Evolutionary conservation across 2,888 invertebrate species (phyloP), one percentile per base, ranked within the genome.

Genomic region (Phoenoteleia sp.): DNA sequence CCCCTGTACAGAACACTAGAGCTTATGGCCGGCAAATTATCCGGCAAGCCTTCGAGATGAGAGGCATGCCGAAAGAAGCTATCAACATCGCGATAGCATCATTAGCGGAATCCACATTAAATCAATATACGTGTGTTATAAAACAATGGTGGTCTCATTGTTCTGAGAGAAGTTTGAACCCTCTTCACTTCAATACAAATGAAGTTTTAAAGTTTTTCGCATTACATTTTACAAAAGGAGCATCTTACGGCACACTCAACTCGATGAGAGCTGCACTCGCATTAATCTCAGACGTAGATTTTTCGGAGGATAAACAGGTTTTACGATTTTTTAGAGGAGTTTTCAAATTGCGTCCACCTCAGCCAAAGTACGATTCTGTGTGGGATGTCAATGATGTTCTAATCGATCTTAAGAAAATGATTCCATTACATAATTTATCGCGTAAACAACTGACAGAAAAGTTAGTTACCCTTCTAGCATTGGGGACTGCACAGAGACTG

Each of bases 251-350:
- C 0, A 52, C 83, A 0, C 49, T 86, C 7, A 85, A 86, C 42
- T 75, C 81, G 2, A 42, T 27, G 17, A 62, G 87, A 19, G 75
- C 86, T 0, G 85, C 84, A 0, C 56, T 87, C 9, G 74, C 82
- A 9, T 21, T 87, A 2, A 36, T 87, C 6, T 47, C 33, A 3
- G 45, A 49, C 9, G 54, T 67, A 11, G 76, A 84, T 7, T 21
- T 87, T 3, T 60, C 72, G 2, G 21, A 83, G 13, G 45, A 72
- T 36, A 11, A 36, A 11, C 9, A 19, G 0, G 5, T 85, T 21
- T 60, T 66, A 49, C 19, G 85, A 0, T 85, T 85, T 58, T 76
- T 86, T 27, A 84, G 76, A 52, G 82, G 80, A 2, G 25, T 82
- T 1, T 60, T 19, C 33, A 74, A 27, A 36, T 7, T 72, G 0